A percentile compares a stretch with the other conserved stretches of the same genome.
These are phyloP conservation scores for Eristalis arbustorum DNA, from an alignment of 2,888 invertebrate genomes.

Conservation along the genomic window DNA sequence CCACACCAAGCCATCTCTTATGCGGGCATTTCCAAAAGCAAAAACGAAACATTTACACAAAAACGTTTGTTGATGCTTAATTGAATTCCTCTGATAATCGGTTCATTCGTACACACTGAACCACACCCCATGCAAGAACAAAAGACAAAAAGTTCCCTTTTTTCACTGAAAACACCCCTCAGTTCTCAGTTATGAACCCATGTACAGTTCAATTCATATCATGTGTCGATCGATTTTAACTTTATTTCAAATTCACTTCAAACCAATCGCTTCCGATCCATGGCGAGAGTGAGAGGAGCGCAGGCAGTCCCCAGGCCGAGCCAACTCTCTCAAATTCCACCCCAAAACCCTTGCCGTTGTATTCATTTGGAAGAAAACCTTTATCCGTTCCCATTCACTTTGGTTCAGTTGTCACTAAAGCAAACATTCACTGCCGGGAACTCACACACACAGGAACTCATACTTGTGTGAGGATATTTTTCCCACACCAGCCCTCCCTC, in stretches of 20 bases:
- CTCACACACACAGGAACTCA: conserved; percentile 14
- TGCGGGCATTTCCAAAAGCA: neutral
- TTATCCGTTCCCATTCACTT: conserved; percentile 32
- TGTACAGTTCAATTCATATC: conserved; percentile 46
- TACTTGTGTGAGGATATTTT: conserved; percentile 27
- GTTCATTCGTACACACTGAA: neutral
- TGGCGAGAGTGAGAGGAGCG: neutral
- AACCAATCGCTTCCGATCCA: conserved; percentile 42
- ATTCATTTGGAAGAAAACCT: conserved; percentile 35
- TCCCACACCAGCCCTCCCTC: conserved; percentile 8
- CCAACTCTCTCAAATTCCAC: neutral
- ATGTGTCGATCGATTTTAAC: conserved; percentile 63
- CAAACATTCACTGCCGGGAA: conserved; percentile 26
- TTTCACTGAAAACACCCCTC: neutral
- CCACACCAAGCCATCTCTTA: neutral
- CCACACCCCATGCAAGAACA: neutral
- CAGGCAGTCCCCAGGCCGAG: neutral
- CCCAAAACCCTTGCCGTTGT: neutral
- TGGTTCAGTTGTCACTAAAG: conserved; percentile 54
- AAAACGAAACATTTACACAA: neutral
- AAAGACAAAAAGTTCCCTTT: neutral
- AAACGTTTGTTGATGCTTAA: conserved; percentile 27
- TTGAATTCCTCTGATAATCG: conserved; percentile 34
- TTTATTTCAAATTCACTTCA: conserved; percentile 61
- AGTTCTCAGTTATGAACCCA: conserved; percentile 30